Conservation (phyloP, 1,140 invertebrate genomes). For the Bombus difficillimus region DNA sequence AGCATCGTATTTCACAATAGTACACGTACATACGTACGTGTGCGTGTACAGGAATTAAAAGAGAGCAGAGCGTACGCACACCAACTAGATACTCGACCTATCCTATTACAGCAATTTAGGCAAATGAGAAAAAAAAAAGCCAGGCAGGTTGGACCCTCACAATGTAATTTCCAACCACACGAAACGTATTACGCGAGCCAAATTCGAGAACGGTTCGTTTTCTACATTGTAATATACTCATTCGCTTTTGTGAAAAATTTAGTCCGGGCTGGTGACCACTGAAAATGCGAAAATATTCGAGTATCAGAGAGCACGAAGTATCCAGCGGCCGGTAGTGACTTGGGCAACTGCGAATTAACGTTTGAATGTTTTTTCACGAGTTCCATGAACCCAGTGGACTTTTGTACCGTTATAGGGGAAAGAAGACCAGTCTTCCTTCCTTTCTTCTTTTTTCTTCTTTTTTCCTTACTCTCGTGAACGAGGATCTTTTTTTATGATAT, state of each 20-base stretch:
- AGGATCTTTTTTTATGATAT: background rate
- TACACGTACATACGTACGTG: no score
- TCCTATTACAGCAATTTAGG: constrained; percentile 44
- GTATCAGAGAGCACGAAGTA: background rate
- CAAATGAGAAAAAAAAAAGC: background rate
- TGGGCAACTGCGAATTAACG: background rate
- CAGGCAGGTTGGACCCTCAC: background rate
- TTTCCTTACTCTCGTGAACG: no score
- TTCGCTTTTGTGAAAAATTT: constrained; percentile 12
- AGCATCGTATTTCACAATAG: no score
- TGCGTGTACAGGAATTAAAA: no score
- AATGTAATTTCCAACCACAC: constrained; percentile 19
- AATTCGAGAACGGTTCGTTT: constrained; percentile 11
- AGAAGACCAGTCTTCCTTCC: background rate
- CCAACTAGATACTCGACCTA: background rate
- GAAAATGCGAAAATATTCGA: background rate
- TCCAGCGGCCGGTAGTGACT: no score
- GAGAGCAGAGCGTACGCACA: background rate
- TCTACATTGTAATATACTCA: background rate
- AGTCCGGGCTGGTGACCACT: background rate
- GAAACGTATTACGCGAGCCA: background rate
- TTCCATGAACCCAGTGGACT: background rate
- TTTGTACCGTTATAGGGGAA: background rate
- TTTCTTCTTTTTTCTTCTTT: no score
- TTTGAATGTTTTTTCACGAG: constrained; percentile 11